phyloP scores from a whole-genome alignment of 2,113 vertebrate genomes.

The Chinchilla lanigera region DNA sequence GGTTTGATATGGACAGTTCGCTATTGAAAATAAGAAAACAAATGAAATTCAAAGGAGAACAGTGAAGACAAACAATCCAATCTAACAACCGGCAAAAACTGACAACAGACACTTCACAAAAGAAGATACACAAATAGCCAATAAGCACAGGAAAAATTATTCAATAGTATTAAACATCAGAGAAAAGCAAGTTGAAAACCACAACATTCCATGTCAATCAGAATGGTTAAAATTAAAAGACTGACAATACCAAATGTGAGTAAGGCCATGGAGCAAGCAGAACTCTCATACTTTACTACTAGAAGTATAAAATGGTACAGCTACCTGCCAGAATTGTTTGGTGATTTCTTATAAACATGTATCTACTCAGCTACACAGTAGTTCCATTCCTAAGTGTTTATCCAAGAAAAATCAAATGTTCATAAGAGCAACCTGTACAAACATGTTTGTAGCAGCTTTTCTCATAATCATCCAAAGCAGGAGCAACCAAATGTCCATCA shows the following conservation, averaged over 20 bases:
- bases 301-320: not conserved
- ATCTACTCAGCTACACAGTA: not conserved
- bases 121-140: not conserved
- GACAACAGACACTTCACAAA: not conserved
- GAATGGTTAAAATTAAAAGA: not conserved
- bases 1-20: conserved; percentile 31
- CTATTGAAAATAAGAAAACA: conserved; percentile 21
- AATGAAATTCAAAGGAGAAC: conserved; percentile 40
- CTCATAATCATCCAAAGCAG: not conserved
- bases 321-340: not conserved
- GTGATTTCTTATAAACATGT: not conserved
- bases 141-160: not conserved
- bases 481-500: conserved; percentile 14
- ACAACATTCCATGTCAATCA: not conserved
- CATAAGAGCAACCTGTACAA: not conserved
- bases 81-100: not conserved
- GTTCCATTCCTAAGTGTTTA: not conserved
- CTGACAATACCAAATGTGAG: not conserved
- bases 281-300: not conserved
- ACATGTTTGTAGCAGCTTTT: not conserved
- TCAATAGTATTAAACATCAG: not conserved
- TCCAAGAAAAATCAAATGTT: conserved; percentile 19
- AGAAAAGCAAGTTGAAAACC: conserved; percentile 40
- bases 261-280: not conserved
- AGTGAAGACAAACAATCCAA: not conserved